These are phyloP conservation scores for Psittacula echo DNA, from an alignment of 2,797 vertebrate species.

Conservation along the genomic window DNA sequence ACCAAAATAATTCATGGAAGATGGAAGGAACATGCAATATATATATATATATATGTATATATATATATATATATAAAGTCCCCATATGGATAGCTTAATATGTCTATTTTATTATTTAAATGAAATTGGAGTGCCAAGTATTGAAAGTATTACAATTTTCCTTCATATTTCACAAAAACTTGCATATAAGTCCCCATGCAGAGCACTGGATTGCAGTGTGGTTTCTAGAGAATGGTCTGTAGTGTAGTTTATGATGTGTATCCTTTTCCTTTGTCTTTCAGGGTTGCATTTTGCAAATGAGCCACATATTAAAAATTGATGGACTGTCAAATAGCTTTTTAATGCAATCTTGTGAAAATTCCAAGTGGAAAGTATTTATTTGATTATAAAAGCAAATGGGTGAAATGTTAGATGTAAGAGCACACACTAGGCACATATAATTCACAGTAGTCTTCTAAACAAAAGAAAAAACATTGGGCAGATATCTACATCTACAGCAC, in stretches of 20 bases:
- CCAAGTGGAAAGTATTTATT: background rate
- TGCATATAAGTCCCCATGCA: accelerated
- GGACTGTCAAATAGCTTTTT: background rate
- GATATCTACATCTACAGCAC: background rate
- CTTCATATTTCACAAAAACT: background rate
- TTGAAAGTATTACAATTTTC: background rate
- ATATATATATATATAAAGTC: background rate
- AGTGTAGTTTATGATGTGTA: background rate
- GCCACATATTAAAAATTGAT: background rate
- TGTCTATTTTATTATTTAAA: background rate
- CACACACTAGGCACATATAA: background rate
- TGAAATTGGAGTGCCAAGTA: background rate
- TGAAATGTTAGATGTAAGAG: background rate
- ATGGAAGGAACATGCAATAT: background rate
- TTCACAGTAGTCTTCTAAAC: background rate
- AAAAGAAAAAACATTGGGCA: background rate
- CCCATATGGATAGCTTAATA: background rate
- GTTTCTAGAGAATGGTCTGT: background rate
- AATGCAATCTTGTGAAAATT: background rate
- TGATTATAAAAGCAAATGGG: background rate
- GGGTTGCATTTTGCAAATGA: background rate
- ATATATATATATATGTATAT: background rate
- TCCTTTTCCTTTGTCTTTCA: background rate
- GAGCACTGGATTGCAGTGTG: background rate
- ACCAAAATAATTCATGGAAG: background rate